Percentiles rank a stretch among this genome's conserved stretches.
Evolutionary conservation across 2,888 invertebrate genomes (phyloP).

Genomic region (Trichacis sp.): DNA sequence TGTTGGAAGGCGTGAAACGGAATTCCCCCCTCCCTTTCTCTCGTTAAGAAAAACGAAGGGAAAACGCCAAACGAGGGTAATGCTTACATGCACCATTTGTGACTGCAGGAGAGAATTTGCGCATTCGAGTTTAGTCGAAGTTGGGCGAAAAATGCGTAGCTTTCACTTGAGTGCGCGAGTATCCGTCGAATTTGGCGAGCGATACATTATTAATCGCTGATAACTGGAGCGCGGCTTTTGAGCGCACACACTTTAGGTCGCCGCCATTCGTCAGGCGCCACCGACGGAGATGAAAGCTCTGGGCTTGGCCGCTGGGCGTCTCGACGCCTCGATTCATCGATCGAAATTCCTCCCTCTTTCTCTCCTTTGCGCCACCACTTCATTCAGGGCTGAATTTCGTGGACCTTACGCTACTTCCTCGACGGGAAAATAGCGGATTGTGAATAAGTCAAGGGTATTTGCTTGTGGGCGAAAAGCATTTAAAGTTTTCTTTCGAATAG

Average conservation of each 20-base stretch:
- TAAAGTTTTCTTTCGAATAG: too few species aligned
- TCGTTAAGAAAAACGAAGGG: too few species aligned
- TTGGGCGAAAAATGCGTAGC: too few species aligned
- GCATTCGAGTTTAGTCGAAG: too few species aligned
- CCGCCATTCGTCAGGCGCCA: conserved; percentile 41
- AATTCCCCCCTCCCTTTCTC: too few species aligned
- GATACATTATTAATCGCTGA: conserved; percentile 12
- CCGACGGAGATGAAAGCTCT: conserved; percentile 54
- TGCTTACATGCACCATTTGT: not conserved
- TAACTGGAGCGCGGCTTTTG: conserved; percentile 29
- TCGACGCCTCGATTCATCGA: conserved; percentile 62
- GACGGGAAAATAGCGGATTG: not conserved
- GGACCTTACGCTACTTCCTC: not conserved
- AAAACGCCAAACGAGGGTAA: not conserved
- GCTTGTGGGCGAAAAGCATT: too few species aligned
- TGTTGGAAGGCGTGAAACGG: too few species aligned
- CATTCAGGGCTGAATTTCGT: conserved; percentile 16
- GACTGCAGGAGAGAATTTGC: too few species aligned
- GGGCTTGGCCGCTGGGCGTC: conserved; percentile 58
- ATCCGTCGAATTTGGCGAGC: not conserved
- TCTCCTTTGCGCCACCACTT: conserved; percentile 36
- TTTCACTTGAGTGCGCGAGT: not conserved
- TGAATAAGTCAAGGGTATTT: too few species aligned
- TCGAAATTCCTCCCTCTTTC: conserved; percentile 48
- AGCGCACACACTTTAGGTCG: conserved; percentile 31